phyloP scores from a whole-genome alignment of 2,888 invertebrate genomes.

The Boloria selene region DNA sequence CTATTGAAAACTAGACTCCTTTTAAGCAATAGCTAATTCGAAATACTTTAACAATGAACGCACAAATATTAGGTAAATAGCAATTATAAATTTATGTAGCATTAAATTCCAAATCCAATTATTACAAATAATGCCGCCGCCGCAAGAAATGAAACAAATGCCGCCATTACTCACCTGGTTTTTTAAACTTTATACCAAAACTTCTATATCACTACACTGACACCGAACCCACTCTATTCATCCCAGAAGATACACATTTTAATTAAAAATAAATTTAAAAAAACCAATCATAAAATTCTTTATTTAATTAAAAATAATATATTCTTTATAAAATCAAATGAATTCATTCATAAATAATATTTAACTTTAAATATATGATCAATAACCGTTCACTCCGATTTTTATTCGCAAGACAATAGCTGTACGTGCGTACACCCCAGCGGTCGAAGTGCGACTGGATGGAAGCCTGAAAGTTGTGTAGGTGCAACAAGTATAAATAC shows the following conservation, averaged over 20 bases:
- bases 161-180: slow-evolving; percentile 20
- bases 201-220: slow-evolving; percentile 25
- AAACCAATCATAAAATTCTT: background rate
- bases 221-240: slow-evolving; percentile 25
- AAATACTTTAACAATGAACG: too few species aligned
- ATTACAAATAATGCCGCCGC: background rate
- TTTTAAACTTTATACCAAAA: slow-evolving; percentile 12
- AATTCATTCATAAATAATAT: slow-evolving; percentile 17
- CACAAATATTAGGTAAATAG: too few species aligned
- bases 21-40: too few species aligned
- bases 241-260: slow-evolving; percentile 20
- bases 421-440: slow-evolving; percentile 46
- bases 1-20: too few species aligned
- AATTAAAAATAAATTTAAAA: background rate
- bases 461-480: slow-evolving; percentile 46
- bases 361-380: slow-evolving; percentile 6
- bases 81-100: too few species aligned
- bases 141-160: background rate
- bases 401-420: slow-evolving; percentile 14
- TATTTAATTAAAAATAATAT: background rate
- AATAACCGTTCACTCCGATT: slow-evolving; percentile 17
- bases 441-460: slow-evolving; percentile 47
- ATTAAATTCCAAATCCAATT: too few species aligned
- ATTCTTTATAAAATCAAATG: background rate
- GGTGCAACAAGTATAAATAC: slow-evolving; percentile 60